A percentile compares a stretch with the other conserved stretches of the same genome.
Evolutionary conservation across 1,140 invertebrate genomes (phyloP).

Genomic region (Ctenoplectra terminalis): DNA sequence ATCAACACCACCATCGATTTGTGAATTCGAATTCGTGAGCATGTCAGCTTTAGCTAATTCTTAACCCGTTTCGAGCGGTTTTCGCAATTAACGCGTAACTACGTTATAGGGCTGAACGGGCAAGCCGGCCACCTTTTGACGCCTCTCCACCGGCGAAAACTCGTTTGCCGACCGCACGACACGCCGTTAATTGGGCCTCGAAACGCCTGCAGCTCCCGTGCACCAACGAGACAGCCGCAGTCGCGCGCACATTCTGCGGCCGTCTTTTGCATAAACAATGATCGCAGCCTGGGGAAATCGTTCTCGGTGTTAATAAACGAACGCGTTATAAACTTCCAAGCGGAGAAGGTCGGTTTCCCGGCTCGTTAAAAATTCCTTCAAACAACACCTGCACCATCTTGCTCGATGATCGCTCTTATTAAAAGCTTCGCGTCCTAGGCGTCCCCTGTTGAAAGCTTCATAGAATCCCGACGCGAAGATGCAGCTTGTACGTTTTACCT

Average conservation of each 20-base stretch:
- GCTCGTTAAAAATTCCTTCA: slow-evolving; percentile 40
- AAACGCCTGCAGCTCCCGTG: slow-evolving; percentile 49
- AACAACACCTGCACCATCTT: neutral
- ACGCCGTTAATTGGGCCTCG: slow-evolving; percentile 62
- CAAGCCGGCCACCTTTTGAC: slow-evolving; percentile 53
- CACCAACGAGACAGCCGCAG: slow-evolving; percentile 35
- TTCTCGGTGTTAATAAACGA: slow-evolving; percentile 45
- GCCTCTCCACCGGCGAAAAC: slow-evolving; percentile 48
- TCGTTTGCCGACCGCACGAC: slow-evolving; percentile 55
- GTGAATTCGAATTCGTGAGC: neutral
- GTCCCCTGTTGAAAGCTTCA: neutral
- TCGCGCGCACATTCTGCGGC: slow-evolving; percentile 39
- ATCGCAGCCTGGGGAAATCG: slow-evolving; percentile 53
- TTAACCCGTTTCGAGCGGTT: slow-evolving; percentile 50
- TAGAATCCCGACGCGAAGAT: neutral
- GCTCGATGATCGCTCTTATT: slow-evolving; percentile 33
- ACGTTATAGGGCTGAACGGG: slow-evolving; percentile 41
- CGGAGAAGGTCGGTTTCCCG: neutral
- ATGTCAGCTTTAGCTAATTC: slow-evolving; percentile 31
- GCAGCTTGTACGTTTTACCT: neutral
- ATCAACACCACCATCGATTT: slow-evolving; percentile 2
- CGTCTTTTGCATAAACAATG: slow-evolving; percentile 65
- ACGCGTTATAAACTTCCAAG: slow-evolving; percentile 16
- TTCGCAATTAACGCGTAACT: slow-evolving; percentile 57
- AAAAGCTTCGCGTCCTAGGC: neutral